Conservation (phyloP, 1,140 invertebrate species). For the Episyrphus balteatus region DNA sequence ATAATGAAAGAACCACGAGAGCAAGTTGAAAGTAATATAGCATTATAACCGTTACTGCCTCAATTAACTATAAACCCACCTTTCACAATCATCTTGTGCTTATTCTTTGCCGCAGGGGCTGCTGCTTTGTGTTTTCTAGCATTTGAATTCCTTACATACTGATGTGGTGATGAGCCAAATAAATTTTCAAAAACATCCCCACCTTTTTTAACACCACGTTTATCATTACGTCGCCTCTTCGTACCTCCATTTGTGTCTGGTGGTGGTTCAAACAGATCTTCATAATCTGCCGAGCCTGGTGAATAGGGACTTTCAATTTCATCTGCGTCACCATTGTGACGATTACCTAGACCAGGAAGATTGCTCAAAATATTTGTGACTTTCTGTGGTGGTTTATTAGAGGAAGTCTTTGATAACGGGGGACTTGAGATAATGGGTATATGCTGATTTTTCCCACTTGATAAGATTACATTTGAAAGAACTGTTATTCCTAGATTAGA, state of each 20-base stretch:
- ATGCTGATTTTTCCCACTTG: constrained; percentile 21
- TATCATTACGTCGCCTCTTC: constrained; percentile 5
- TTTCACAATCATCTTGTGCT: constrained; percentile 27
- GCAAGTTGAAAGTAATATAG: no score
- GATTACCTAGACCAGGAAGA: not conserved
- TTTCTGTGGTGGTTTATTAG: constrained; percentile 28
- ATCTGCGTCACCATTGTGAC: constrained; percentile 20
- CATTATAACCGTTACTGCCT: no score
- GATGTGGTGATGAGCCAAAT: constrained; percentile 24
- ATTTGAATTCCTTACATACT: constrained; percentile 6
- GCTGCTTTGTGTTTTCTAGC: constrained; percentile 13
- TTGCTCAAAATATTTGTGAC: not conserved
- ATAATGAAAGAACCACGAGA: no score
- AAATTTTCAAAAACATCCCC: constrained; percentile 32
- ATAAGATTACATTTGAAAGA: constrained; percentile 27
- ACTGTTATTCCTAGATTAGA: constrained; percentile 21
- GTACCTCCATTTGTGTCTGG: constrained; percentile 26
- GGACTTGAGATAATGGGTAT: constrained; percentile 32
- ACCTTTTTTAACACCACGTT: constrained; percentile 10
- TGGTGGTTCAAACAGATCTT: constrained; percentile 77
- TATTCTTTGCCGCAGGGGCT: constrained; percentile 11
- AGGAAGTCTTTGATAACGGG: constrained; percentile 13
- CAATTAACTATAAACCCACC: constrained; percentile 13
- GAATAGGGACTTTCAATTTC: constrained; percentile 75
- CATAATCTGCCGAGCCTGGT: constrained; percentile 69